Conservation (phyloP, 2,113 vertebrate genomes). For the Neopipo cinnamomea region DNA sequence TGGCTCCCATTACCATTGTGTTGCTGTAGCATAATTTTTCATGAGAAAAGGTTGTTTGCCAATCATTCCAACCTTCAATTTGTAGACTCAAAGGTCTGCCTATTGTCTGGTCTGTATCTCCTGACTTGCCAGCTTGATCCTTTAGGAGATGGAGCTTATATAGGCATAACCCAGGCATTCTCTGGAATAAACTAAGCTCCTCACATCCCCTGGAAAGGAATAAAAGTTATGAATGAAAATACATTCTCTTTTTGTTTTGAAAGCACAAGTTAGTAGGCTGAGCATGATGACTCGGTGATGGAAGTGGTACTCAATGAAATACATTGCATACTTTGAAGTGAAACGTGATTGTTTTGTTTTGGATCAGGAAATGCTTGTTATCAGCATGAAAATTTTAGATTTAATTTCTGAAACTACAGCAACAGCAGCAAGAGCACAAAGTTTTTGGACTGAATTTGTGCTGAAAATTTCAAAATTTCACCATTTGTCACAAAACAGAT, state of each 20-base stretch:
- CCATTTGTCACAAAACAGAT: neutral
- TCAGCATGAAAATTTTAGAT: neutral
- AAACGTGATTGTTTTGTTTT: neutral
- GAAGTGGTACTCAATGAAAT: neutral
- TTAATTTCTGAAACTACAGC: neutral
- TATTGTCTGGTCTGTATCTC: neutral
- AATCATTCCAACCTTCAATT: conserved; percentile 25
- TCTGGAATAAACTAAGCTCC: neutral
- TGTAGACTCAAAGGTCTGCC: conserved; percentile 33
- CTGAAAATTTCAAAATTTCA: neutral
- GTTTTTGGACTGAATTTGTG: neutral
- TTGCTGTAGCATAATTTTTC: conserved; percentile 64
- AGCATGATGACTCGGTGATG: accelerated
- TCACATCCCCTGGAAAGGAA: neutral
- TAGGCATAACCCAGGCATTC: neutral
- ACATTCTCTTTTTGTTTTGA: neutral
- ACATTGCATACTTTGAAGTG: neutral
- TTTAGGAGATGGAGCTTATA: neutral
- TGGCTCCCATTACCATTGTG: conserved; percentile 56
- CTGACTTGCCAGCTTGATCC: neutral
- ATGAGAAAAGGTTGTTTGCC: conserved; percentile 42
- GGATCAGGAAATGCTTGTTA: neutral
- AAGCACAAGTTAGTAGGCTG: neutral
- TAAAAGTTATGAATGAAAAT: conserved; percentile 9
- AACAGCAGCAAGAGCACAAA: neutral